Evolutionary conservation across 2,113 vertebrate species (phyloP).

Genomic region (Aythya baeri): DNA sequence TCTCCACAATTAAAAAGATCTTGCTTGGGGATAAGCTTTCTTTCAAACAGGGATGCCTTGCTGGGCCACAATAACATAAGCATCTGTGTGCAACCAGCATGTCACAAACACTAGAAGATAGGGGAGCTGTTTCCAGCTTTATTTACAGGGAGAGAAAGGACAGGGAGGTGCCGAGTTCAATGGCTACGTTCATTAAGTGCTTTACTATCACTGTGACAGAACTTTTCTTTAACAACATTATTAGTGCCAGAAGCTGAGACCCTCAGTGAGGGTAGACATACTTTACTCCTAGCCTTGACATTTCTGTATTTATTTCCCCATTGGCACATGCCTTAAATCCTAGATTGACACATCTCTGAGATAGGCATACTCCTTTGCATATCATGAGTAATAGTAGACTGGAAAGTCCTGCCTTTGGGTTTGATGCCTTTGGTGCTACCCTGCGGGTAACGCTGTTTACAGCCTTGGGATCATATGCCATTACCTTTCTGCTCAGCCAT

Average conservation of each 20-base stretch:
- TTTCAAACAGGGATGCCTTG: not conserved
- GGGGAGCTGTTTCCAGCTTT: not conserved
- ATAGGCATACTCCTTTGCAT: not conserved
- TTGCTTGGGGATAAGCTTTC: not conserved
- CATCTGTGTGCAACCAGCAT: not conserved
- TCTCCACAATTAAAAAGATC: not conserved
- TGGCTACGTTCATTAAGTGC: not conserved
- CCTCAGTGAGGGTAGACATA: not conserved
- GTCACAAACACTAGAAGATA: not conserved
- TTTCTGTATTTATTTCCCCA: not conserved
- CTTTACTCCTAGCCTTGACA: not conserved
- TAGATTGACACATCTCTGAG: not conserved
- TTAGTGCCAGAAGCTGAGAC: not conserved
- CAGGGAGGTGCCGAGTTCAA: not conserved
- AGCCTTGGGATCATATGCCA: not conserved
- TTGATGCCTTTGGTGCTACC: not conserved
- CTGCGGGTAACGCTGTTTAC: not conserved
- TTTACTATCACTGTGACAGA: not conserved
- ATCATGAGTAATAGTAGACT: not conserved
- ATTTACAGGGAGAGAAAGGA: not conserved
- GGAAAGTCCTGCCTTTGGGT: not conserved
- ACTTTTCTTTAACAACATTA: not conserved
- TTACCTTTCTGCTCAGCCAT: constrained; percentile 89
- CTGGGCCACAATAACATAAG: not conserved
- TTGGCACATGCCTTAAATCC: not conserved